Evolutionary conservation across 1,140 invertebrate species (phyloP).

Genomic region (Thaumetopoea pityocampa): DNA sequence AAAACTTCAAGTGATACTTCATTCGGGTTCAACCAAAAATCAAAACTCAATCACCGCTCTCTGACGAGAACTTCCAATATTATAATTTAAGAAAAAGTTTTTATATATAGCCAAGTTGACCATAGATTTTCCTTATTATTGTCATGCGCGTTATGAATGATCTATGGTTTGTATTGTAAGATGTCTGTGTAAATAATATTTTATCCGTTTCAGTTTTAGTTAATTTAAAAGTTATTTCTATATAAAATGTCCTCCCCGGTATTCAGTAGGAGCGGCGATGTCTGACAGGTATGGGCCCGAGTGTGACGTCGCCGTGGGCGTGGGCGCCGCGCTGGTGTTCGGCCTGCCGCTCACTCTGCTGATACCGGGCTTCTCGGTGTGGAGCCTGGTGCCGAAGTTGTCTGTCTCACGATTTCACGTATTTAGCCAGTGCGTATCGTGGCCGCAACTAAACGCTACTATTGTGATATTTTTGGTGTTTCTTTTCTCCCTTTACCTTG

Average conservation of each 20-base stretch:
- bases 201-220: too few species aligned
- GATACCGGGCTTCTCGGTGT: constrained; percentile 50
- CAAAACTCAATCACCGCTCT: too few species aligned
- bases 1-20: too few species aligned
- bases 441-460: constrained; percentile 42
- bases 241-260: constrained; percentile 8
- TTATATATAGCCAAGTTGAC: too few species aligned
- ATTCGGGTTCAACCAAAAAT: too few species aligned
- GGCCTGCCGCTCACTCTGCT: constrained; percentile 49
- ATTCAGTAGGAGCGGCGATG: constrained; percentile 24
- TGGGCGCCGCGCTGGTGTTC: constrained; percentile 43
- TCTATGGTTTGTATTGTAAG: too few species aligned
- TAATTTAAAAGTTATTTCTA: constrained; percentile 1
- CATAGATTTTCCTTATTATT: too few species aligned
- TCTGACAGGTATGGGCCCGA: constrained; percentile 35
- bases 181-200: too few species aligned
- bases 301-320: constrained; percentile 33
- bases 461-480: constrained; percentile 31
- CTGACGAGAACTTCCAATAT: too few species aligned
- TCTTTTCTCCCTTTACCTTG: constrained; percentile 55
- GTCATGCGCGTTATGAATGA: too few species aligned
- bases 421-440: constrained; percentile 38
- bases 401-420: constrained; percentile 46
- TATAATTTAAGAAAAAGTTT: too few species aligned
- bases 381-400: constrained; percentile 50